Conservation (phyloP, 2,888 invertebrate genomes). For the Drosophila fungiperda region DNA sequence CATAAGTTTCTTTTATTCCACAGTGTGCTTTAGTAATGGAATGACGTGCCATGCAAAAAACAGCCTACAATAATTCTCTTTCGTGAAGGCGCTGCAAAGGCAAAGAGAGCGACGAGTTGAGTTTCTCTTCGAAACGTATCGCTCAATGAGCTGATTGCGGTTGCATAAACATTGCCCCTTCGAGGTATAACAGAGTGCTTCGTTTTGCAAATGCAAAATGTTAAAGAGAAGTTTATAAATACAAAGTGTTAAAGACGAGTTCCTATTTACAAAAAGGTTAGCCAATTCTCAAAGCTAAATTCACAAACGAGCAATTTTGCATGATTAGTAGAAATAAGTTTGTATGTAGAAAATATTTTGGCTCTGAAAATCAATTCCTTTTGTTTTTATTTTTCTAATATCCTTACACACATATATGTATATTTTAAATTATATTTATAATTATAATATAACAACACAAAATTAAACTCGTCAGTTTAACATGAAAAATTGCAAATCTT, state of each 20-base stretch:
- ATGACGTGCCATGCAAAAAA: conserved; percentile 46
- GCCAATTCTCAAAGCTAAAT: neutral
- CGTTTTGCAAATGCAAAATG: neutral
- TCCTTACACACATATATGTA: too few relatives aligned
- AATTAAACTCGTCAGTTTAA: neutral
- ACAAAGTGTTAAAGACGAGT: neutral
- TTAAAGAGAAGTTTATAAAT: neutral
- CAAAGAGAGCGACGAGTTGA: conserved; percentile 29
- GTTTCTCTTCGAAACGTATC: conserved; percentile 20
- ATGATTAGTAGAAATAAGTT: neutral
- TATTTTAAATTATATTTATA: neutral
- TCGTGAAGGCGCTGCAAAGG: conserved; percentile 18
- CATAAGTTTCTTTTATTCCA: conserved; percentile 3
- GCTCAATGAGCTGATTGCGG: conserved; percentile 3
- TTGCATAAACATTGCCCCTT: conserved; percentile 36
- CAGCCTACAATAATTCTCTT: conserved; percentile 30
- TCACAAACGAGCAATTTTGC: neutral
- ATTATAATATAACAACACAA: neutral
- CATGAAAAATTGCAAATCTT: neutral
- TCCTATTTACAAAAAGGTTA: neutral
- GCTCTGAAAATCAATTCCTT: neutral
- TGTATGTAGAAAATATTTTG: neutral
- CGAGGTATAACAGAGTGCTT: neutral
- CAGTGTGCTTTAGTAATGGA: conserved; percentile 45
- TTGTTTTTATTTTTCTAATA: neutral